Base-by-base conservation (phyloP, 2,888 invertebrate species). In the Tenthredo scrophulariae region DNA sequence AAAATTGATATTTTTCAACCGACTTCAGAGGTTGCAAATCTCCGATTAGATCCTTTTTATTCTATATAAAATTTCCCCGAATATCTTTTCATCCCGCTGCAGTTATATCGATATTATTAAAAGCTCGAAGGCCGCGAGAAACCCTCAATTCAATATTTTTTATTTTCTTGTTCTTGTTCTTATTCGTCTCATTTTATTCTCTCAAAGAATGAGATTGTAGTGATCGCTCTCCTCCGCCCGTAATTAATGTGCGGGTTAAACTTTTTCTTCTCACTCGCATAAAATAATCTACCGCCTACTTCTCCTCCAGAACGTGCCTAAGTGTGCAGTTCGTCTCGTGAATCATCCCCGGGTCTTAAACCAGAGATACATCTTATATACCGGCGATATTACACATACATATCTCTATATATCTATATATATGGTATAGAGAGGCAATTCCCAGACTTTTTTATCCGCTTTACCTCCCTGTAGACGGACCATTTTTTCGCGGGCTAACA, bases 171-270 rank as follows among this genome's bases (percentile, higher is more conserved):
- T n/a, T n/a, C n/a, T n/a, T n/a, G n/a, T 33, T 77, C 13, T 50
- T 77, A 7, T 29, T 62, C 62, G 4, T 40, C 26, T 40, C 62
- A 7, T 22, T 62, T 15, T 7, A 18, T 37, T 37, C 18, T 54
- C 9, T 6, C 29, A 58, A 54, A 40, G 62, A 40, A 62, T 58
- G 33, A 50, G 77, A 62, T 62, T 37, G 37, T 62, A 62, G 40
- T 40, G 80, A 80, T 58, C 80, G 58, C 62, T 80, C 58, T 40
- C 33, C 58, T 22, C 62, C 15, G 26, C 5, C 37, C 80, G 80
- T 80, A 80, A 80, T 80, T 62, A 80, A 80, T 80, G 80, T 80
- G 80, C 72, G 75, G 54, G 58, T 22, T 54, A 54, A 37, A 46
- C 37, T 80, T 62, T 40, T 77, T 54, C 80, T 58, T 62, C 58